Evolutionary conservation across 2,888 invertebrate species (phyloP).

Genomic region (Nephrocerus scutellatus): DNA sequence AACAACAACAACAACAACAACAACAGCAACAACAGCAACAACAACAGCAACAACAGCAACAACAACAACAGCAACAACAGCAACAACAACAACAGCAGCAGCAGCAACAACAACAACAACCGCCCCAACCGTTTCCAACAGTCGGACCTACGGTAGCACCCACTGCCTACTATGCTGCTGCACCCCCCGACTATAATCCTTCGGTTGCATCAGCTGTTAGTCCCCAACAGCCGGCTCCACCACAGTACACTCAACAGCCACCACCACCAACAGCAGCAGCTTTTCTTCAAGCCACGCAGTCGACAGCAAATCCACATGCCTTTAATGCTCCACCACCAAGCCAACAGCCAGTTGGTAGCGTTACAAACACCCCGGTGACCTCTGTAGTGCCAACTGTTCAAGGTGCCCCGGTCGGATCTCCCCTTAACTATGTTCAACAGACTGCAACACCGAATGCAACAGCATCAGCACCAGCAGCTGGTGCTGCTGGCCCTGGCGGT

Average conservation of each 20-base stretch:
- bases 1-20: conserved; percentile 28
- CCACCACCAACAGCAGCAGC: conserved; percentile 16
- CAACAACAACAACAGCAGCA: conserved; percentile 25
- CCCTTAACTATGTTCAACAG: conserved; percentile 9
- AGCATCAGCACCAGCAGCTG: conserved; percentile 18
- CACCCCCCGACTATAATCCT: conserved; percentile 21
- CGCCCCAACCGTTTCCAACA: conserved; percentile 21
- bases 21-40: conserved; percentile 25
- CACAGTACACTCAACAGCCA: conserved; percentile 20
- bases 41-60: conserved; percentile 27
- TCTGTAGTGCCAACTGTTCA: background rate
- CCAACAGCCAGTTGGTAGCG: conserved; percentile 2
- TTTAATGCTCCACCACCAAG: conserved; percentile 12
- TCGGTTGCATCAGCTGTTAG: conserved; percentile 20
- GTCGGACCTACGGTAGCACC: conserved; percentile 21
- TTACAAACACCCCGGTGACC: conserved; percentile 7
- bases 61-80: conserved; percentile 22
- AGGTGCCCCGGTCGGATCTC: conserved; percentile 4
- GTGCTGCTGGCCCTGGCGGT: conserved; percentile 12
- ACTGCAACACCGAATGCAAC: conserved; percentile 17
- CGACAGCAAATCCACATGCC: conserved; percentile 8
- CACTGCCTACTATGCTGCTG: conserved; percentile 24
- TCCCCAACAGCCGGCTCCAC: conserved; percentile 16
- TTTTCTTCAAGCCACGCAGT: conserved; percentile 1
- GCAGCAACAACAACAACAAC: conserved; percentile 27